These are phyloP conservation scores for Pagrus major DNA, from an alignment of 2,113 vertebrate genomes.

Conservation along the genomic window DNA sequence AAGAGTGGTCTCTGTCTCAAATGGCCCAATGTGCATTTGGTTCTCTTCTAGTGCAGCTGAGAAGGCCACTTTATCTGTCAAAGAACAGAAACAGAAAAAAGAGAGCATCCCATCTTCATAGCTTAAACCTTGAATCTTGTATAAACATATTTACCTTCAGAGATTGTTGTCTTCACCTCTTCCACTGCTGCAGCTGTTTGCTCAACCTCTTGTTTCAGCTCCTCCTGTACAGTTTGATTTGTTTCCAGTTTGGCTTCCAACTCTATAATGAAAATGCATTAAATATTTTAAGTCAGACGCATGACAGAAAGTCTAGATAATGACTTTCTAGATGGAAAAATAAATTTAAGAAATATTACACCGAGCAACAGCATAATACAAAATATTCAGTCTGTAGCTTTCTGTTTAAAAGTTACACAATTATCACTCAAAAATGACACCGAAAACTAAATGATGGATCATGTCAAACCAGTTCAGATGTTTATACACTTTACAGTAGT, in stretches of 20 bases:
- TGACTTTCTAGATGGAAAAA: background rate
- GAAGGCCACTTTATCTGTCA: conserved; percentile 45
- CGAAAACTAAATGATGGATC: background rate
- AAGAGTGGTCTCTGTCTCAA: conserved; percentile 31
- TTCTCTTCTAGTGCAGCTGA: conserved; percentile 40
- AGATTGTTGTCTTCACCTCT: conserved; percentile 27
- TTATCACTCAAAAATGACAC: no score
- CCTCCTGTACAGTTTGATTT: conserved; percentile 24
- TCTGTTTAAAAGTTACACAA: background rate
- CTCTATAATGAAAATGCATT: conserved; percentile 19
- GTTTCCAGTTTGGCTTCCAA: conserved; percentile 18
- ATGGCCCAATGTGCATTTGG: conserved; percentile 44
- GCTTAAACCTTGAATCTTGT: no score
- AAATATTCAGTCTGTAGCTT: background rate
- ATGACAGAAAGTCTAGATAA: background rate
- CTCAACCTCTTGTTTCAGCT: conserved; percentile 21
- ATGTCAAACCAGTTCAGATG: background rate
- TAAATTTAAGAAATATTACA: background rate
- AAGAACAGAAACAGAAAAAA: background rate
- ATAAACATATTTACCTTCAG: background rate
- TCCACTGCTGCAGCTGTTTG: conserved; percentile 39
- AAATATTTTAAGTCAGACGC: background rate
- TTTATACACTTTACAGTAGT: background rate
- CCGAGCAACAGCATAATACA: background rate
- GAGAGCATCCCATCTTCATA: background rate